phyloP scores from a whole-genome alignment of 2,888 invertebrate species.

The Drosophila emarginata region DNA sequence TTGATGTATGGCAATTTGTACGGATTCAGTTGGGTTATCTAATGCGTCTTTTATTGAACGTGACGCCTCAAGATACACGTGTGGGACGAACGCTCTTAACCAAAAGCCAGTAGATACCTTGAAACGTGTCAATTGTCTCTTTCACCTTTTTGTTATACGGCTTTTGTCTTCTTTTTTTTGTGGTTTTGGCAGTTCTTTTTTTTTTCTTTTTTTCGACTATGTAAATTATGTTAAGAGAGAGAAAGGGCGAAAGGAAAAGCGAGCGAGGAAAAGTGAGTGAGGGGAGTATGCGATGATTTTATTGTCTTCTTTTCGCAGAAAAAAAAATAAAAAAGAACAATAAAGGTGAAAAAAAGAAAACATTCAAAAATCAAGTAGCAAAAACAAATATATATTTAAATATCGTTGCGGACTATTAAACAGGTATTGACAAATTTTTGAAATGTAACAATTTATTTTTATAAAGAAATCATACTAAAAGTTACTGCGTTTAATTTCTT shows the following conservation, averaged over 20 bases:
- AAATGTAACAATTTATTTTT: no score
- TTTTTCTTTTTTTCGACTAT: neutral
- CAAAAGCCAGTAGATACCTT: neutral
- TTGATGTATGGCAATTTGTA: conserved; percentile 67
- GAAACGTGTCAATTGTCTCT: conserved; percentile 14
- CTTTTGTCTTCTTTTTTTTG: neutral
- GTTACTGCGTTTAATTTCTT: no score
- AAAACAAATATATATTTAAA: no score
- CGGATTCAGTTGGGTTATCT: conserved; percentile 45
- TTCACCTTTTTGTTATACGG: neutral
- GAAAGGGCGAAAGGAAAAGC: neutral
- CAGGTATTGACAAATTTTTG: no score
- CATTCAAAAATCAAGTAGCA: no score
- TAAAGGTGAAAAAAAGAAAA: no score
- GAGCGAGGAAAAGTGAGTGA: neutral
- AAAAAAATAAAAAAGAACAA: no score
- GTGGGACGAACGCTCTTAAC: neutral
- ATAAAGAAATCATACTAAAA: no score
- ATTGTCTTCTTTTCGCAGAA: neutral
- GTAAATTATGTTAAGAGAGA: conserved; percentile 5
- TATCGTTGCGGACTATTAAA: no score
- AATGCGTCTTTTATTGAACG: conserved; percentile 31
- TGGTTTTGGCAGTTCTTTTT: no score
- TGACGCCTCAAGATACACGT: conserved; percentile 23
- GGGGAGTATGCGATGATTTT: neutral